These are phyloP conservation scores for Psophia crepitans DNA, from an alignment of 2,113 vertebrate genomes.

Conservation along the genomic window DNA sequence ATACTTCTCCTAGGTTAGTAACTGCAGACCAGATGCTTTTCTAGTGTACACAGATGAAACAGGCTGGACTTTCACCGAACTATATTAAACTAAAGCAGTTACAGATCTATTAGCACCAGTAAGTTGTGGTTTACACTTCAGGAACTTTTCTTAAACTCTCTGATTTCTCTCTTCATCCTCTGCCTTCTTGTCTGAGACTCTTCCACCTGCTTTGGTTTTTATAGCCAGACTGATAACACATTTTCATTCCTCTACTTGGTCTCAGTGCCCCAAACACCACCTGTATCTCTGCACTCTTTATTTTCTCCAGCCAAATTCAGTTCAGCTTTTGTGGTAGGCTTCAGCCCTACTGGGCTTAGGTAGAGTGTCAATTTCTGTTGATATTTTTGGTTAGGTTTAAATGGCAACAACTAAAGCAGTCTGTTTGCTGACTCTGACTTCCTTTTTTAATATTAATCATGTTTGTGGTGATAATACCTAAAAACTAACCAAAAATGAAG, in stretches of 20 bases:
- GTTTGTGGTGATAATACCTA: neutral
- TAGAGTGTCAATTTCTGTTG: neutral
- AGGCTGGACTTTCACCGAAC: neutral
- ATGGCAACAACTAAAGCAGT: neutral
- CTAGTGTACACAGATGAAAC: neutral
- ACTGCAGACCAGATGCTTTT: neutral
- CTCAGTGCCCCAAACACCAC: neutral
- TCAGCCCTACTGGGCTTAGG: neutral
- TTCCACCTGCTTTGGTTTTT: neutral
- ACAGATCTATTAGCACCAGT: neutral
- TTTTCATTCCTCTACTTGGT: neutral
- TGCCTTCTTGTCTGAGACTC: neutral
- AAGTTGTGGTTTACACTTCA: neutral
- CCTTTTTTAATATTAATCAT: neutral
- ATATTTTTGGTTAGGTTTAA: neutral
- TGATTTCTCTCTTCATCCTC: neutral
- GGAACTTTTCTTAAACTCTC: neutral
- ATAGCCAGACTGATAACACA: neutral
- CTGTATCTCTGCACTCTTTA: neutral
- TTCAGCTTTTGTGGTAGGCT: neutral
- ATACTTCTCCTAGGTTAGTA: neutral
- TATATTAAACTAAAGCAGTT: neutral
- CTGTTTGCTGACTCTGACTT: neutral
- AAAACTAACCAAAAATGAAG: neutral
- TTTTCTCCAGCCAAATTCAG: neutral